phyloP scores from a whole-genome alignment of 2,888 invertebrate genomes.

The Drosophila neutralis region DNA sequence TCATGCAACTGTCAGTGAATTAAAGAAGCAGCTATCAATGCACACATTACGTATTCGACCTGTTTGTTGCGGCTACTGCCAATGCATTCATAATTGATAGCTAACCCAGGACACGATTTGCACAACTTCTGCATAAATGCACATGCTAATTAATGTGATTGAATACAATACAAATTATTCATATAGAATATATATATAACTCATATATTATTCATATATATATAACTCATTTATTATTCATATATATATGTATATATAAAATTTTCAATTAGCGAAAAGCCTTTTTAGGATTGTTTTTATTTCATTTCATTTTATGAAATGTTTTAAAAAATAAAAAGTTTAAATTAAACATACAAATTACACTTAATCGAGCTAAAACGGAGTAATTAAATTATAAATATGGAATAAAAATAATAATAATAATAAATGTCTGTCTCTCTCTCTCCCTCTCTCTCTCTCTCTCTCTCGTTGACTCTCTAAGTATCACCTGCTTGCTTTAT shows the following conservation, averaged over 20 bases:
- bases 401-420: neutral
- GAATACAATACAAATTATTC: neutral
- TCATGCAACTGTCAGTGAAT: neutral
- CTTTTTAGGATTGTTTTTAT: too few species aligned
- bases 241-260: too few species aligned
- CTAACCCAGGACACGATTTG: slow-evolving; percentile 44
- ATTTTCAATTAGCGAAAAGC: too few species aligned
- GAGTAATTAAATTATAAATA: neutral
- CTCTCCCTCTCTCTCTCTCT: neutral
- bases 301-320: too few species aligned
- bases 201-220: too few species aligned
- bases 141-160: slow-evolving; percentile 44
- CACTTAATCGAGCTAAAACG: neutral
- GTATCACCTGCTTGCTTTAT: neutral
- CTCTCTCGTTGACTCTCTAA: neutral
- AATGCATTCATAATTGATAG: slow-evolving; percentile 61
- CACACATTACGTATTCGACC: slow-evolving; percentile 50
- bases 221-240: too few species aligned
- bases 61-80: slow-evolving; percentile 14
- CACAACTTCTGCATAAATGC: slow-evolving; percentile 54
- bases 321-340: neutral
- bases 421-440: too few species aligned
- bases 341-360: neutral
- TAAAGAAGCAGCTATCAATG: neutral
- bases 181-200: too few species aligned